phyloP scores from a whole-genome alignment of 2,888 invertebrate genomes.

The Xestia sexstrigata region DNA sequence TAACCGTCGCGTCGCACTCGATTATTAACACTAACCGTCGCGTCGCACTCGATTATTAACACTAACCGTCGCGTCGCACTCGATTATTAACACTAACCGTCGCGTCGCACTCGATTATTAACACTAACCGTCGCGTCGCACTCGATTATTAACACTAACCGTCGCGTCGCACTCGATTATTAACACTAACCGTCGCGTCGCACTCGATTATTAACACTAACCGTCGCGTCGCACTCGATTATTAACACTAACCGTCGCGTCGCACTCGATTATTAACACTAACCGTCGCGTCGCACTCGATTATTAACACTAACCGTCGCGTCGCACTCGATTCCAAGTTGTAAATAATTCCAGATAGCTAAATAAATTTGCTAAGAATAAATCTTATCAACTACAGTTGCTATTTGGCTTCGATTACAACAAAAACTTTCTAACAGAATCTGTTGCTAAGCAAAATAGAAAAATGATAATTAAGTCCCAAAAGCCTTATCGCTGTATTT shows the following conservation, averaged over 20 bases:
- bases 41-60: slow-evolving; percentile 5
- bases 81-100: slow-evolving; percentile 1
- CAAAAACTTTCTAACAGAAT: background rate
- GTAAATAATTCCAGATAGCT: slow-evolving; percentile 18
- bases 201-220: no score
- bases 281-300: no score
- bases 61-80: background rate
- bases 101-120: slow-evolving; percentile 2
- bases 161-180: background rate
- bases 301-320: slow-evolving; percentile 3
- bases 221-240: no score
- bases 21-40: slow-evolving; percentile 1
- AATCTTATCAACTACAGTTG: slow-evolving; percentile 22
- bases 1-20: background rate
- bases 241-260: no score
- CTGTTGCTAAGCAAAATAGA: slow-evolving; percentile 6
- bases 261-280: no score
- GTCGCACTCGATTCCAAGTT: slow-evolving; percentile 1
- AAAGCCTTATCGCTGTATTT: slow-evolving; percentile 7
- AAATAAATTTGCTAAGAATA: slow-evolving; percentile 23
- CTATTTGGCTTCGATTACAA: slow-evolving; percentile 17
- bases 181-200: no score
- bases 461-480: slow-evolving; percentile 5
- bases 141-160: slow-evolving; percentile 3
- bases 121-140: background rate